Evolutionary conservation across 2,888 invertebrate genomes (phyloP), one percentile per base, ranked within the genome.

Genomic region (Tetrapedia diversipes): DNA sequence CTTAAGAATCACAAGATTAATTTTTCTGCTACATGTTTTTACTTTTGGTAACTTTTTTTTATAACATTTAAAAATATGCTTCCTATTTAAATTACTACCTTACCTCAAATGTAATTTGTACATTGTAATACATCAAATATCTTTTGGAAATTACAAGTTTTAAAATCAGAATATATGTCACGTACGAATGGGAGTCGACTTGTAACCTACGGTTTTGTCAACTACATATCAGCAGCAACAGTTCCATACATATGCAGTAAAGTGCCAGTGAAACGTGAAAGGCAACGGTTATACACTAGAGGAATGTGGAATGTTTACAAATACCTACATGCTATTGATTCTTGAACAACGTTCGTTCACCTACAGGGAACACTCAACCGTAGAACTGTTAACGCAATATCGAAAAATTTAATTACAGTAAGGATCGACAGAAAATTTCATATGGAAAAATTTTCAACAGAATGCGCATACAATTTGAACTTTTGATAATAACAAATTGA

Each of bases 241-340:
- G 54, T 68, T 39, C 10, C 68, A 47, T 47, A 61, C 34, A 63
- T 51, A 53, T 51, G 69, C 80, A 60, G 39, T 43, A 45, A 41
- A 68, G 66, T 71, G 71, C 51, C 37, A 37, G 72, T 69, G 85
- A 84, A 84, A 84, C 79, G 83, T 83, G 83, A 83, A 84, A 84
- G 83, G 83, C 83, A 66, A 73, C 71, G 76, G 71, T 63, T 71
- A 68, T 79, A 74, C 76, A 78, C 79, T 67, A 47, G 66, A 79
- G 87, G 87, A 88, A 88, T 88, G 87, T 84, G 82, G 87, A 86
- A 81, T 87, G 82, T 86, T 88, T 88, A 87, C 84, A 82, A 86
- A 88, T 86, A 80, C 78, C 77, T 75, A 77, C 79, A 67, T 74
- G 77, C 74, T 63, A 71, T 77, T 80, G 80, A 77, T 79, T 81